Conservation (phyloP, 2,113 vertebrate species). For the Psittacula cyanocephala region DNA sequence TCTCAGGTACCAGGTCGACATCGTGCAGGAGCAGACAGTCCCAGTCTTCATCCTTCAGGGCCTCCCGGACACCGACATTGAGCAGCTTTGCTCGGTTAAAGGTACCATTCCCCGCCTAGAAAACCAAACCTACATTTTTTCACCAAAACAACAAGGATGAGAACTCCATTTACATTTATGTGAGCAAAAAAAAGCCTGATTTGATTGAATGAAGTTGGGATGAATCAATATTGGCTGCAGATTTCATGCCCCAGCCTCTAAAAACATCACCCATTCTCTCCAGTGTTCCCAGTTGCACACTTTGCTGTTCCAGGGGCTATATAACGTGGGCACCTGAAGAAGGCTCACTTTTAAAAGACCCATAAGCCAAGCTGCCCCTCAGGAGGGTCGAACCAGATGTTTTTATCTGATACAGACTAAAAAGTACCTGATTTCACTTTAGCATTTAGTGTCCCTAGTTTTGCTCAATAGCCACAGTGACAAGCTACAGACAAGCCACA, state of each 20-base stretch:
- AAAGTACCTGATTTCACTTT: background rate
- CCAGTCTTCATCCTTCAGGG: constrained; percentile 76
- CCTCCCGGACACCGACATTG: constrained; percentile 75
- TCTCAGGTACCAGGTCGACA: constrained; percentile 74
- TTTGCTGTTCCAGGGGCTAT: background rate
- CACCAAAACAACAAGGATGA: background rate
- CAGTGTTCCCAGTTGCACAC: background rate
- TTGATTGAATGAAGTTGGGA: background rate
- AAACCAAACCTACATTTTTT: background rate
- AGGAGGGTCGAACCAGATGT: background rate
- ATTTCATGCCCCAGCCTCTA: background rate
- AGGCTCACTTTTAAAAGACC: background rate
- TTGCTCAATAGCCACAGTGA: background rate
- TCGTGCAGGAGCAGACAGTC: constrained; percentile 77
- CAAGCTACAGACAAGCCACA: background rate
- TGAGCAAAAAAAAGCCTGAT: background rate
- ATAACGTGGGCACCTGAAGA: background rate
- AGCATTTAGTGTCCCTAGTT: background rate
- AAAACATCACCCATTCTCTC: background rate
- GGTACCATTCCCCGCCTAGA: constrained; percentile 64
- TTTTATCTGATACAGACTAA: background rate
- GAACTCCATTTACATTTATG: background rate
- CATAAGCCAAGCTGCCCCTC: background rate
- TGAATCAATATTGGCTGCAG: background rate
- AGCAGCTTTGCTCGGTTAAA: constrained; percentile 79